A percentile compares a stretch with the other conserved stretches of the same genome.
Evolutionary conservation across 2,888 invertebrate species (phyloP).

Genomic region (Thyatira batis): DNA sequence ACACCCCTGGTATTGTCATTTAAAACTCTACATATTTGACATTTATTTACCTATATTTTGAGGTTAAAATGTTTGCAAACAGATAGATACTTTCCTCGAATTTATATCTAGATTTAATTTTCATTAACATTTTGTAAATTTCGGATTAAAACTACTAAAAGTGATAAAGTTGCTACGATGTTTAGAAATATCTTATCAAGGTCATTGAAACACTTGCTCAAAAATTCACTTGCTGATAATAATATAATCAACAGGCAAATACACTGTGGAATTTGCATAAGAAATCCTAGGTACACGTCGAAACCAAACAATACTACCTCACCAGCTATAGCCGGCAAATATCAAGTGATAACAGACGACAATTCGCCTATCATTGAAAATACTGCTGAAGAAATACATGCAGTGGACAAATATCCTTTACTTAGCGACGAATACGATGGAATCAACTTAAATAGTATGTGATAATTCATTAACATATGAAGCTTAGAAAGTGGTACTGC

Average conservation of each 20-base stretch:
- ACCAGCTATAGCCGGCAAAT: constrained; percentile 82
- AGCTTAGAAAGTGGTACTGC: background rate
- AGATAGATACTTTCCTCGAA: no score
- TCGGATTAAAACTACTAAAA: background rate
- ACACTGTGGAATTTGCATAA: constrained; percentile 60
- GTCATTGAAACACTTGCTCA: constrained; percentile 16
- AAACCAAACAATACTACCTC: constrained; percentile 62
- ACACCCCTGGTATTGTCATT: no score
- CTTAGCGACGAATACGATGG: constrained; percentile 85
- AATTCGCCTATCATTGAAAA: constrained; percentile 88
- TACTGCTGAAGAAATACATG: constrained; percentile 85
- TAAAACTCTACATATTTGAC: no score
- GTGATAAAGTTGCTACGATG: constrained; percentile 21
- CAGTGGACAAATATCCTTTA: constrained; percentile 52
- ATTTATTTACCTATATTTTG: no score
- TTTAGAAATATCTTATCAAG: constrained; percentile 31
- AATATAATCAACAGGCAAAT: constrained; percentile 51
- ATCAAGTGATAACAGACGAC: constrained; percentile 86
- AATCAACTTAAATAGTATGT: constrained; percentile 82
- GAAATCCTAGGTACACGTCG: constrained; percentile 61
- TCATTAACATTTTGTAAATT: background rate
- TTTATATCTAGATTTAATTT: no score
- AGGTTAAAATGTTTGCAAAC: no score
- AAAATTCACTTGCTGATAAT: constrained; percentile 28
- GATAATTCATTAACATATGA: background rate